Evolutionary conservation across 2,888 invertebrate genomes (phyloP).

Genomic region (Formica aserva): DNA sequence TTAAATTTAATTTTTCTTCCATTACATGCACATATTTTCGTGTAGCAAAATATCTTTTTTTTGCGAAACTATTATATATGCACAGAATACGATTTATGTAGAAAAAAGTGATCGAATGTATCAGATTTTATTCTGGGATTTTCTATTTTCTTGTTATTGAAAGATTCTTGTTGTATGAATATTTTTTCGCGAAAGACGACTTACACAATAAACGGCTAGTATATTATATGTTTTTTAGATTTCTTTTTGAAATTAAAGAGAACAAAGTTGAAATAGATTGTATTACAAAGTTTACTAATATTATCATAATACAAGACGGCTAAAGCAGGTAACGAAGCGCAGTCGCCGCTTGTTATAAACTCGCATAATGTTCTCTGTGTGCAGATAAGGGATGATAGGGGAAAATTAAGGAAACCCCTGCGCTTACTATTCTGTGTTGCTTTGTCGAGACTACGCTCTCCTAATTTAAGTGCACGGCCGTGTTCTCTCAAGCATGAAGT

Average conservation of each 20-base stretch:
- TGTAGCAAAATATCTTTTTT: background rate
- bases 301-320: constrained; percentile 18
- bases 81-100: background rate
- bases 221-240: constrained; percentile 4
- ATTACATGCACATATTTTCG: background rate
- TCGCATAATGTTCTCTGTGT: constrained; percentile 34
- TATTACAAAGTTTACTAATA: constrained; percentile 11
- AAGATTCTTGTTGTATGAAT: background rate
- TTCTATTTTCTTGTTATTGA: background rate
- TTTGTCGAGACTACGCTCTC: constrained; percentile 46
- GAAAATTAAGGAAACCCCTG: constrained; percentile 50
- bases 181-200: background rate
- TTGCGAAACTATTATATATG: background rate
- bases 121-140: background rate
- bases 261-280: constrained; percentile 22
- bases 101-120: background rate
- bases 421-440: constrained; percentile 33
- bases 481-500: constrained; percentile 55
- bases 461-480: constrained; percentile 57
- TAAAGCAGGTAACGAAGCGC: constrained; percentile 44
- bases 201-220: background rate
- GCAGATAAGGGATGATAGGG: constrained; percentile 44
- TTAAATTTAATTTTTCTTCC: background rate
- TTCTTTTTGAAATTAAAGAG: constrained; percentile 38
- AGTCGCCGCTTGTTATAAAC: constrained; percentile 42